Percentiles rank a stretch among this genome's conserved stretches.
These are phyloP conservation scores for Frieseomelitta varia DNA, from an alignment of 1,140 invertebrate species.

Conservation along the genomic window DNA sequence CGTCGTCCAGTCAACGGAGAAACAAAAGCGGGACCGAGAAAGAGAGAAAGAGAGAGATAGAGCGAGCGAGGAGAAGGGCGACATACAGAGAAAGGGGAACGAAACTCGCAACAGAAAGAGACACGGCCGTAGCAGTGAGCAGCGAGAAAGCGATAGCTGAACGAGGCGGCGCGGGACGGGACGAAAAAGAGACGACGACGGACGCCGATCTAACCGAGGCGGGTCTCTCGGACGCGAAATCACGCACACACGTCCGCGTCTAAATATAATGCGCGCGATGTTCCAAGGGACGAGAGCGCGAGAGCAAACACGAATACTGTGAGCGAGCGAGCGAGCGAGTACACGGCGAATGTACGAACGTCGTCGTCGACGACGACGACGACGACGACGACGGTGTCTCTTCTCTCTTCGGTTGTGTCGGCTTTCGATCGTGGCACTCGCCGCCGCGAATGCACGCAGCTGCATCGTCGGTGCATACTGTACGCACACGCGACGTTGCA, in stretches of 20 bases:
- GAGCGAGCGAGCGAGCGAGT: background rate
- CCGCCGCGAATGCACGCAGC: slow-evolving; percentile 46
- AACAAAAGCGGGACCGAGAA: background rate
- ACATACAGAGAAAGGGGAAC: slow-evolving; percentile 2
- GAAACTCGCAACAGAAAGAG: background rate
- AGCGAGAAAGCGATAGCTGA: slow-evolving; percentile 1
- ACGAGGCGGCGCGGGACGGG: background rate
- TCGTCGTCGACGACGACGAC: background rate
- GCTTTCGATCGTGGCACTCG: slow-evolving; percentile 8
- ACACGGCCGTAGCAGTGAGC: background rate
- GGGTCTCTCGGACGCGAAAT: slow-evolving; percentile 55
- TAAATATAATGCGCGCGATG: slow-evolving; percentile 58
- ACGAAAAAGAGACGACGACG: slow-evolving; percentile 8
- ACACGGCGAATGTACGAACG: background rate
- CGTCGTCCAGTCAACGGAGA: slow-evolving; percentile 14
- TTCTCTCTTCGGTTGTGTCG: background rate
- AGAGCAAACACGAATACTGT: background rate
- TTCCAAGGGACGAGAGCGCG: slow-evolving; percentile 4
- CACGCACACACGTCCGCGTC: slow-evolving; percentile 27
- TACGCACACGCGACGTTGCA: slow-evolving; percentile 61
- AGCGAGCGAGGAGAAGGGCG: background rate
- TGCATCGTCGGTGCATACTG: slow-evolving; percentile 65
- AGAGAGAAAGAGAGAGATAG: background rate
- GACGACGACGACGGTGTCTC: slow-evolving; percentile 6
- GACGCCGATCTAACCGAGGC: slow-evolving; percentile 29